Evolutionary conservation across 2,888 invertebrate species (phyloP).

Genomic region (Rugalucina vietnamica): DNA sequence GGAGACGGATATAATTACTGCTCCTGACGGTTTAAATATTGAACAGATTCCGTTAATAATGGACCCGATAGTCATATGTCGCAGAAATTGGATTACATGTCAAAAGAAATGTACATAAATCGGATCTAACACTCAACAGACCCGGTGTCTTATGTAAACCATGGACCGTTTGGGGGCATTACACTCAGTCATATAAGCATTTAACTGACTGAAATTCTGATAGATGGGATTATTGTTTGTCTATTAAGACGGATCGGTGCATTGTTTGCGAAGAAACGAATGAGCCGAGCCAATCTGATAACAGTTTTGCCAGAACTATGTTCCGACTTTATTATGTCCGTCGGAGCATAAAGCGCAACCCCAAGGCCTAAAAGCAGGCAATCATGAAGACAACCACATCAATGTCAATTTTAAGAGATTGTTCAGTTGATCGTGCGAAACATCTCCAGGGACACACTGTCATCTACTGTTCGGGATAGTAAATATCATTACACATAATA

Average conservation of each 20-base stretch:
- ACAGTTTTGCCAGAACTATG: too few relatives aligned
- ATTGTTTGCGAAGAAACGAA: too few relatives aligned
- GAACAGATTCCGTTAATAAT: background rate
- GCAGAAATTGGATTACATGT: background rate
- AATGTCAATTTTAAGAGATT: too few relatives aligned
- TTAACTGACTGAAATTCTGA: background rate
- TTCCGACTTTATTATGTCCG: too few relatives aligned
- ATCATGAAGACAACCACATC: too few relatives aligned
- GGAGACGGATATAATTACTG: background rate
- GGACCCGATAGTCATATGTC: background rate
- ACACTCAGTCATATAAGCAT: background rate
- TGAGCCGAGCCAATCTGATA: too few relatives aligned
- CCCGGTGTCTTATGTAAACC: background rate
- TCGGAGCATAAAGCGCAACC: too few relatives aligned
- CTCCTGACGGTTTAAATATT: background rate
- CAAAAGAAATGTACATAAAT: conserved; percentile 8
- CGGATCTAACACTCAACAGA: background rate
- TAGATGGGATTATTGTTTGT: background rate
- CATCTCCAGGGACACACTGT: too few relatives aligned
- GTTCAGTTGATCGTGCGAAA: too few relatives aligned
- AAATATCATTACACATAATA: too few relatives aligned
- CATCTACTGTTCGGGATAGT: too few relatives aligned
- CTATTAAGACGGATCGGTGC: background rate
- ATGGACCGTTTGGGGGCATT: background rate
- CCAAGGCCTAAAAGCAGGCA: too few relatives aligned